These are phyloP conservation scores for Oostethus manadensis DNA, from an alignment of 2,113 vertebrate genomes.

Conservation along the genomic window DNA sequence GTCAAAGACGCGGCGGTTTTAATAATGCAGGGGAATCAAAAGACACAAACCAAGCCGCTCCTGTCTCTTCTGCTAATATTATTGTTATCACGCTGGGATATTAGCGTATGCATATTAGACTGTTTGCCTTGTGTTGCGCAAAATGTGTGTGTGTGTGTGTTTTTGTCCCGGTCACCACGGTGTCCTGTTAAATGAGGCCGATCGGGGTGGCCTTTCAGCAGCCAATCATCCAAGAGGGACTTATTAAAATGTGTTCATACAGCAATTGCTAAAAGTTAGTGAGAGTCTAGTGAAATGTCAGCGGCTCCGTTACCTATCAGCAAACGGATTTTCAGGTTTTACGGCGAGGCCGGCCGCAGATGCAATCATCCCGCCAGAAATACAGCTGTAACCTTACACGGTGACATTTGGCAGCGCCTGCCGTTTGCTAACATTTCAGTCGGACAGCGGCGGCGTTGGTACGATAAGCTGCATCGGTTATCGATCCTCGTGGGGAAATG, in stretches of 20 bases:
- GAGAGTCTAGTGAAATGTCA: conserved; percentile 60
- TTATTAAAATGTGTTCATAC: conserved; percentile 64
- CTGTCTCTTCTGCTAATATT: not conserved
- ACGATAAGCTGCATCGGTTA: conserved; percentile 17
- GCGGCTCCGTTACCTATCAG: conserved; percentile 54
- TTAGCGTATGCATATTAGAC: conserved; percentile 1
- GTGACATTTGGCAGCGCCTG: conserved; percentile 48
- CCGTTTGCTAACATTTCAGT: conserved; percentile 19
- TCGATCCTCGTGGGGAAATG: conserved; percentile 25
- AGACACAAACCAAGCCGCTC: not conserved
- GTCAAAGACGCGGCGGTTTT: not conserved
- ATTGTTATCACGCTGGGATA: conserved; percentile 8
- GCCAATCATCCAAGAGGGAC: conserved; percentile 57
- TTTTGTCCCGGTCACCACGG: too few relatives aligned
- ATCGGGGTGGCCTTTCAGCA: conserved; percentile 51
- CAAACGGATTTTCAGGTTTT: conserved; percentile 47
- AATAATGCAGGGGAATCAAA: conserved; percentile 15
- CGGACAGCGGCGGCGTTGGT: conserved; percentile 10
- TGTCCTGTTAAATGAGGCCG: conserved; percentile 50
- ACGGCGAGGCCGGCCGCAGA: conserved; percentile 36
- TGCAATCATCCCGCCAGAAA: conserved; percentile 39
- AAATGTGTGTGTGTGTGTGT: too few relatives aligned
- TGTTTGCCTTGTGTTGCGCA: conserved; percentile 25
- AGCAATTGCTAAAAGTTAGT: conserved; percentile 55
- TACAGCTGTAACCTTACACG: conserved; percentile 33